These are phyloP conservation scores for Bibio marci DNA, from an alignment of 2,888 invertebrate species.

Conservation along the genomic window DNA sequence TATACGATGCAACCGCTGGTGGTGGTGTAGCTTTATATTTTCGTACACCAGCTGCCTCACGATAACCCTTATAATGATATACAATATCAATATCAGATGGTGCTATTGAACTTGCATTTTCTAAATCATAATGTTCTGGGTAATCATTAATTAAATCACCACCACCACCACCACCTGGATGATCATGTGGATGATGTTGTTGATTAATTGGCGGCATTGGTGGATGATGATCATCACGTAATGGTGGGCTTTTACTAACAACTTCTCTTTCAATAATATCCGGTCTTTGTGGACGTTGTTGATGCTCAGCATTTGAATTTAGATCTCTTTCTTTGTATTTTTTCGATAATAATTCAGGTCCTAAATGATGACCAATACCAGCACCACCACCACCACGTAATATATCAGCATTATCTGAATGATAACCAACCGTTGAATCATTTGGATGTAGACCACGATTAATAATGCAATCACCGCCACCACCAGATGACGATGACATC, in stretches of 20 bases:
- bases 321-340: conserved; percentile 79
- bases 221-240: conserved; percentile 63
- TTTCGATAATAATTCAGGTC: conserved; percentile 72
- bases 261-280: conserved; percentile 88
- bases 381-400: too few species aligned
- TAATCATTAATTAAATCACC: conserved; percentile 62
- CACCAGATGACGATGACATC: conserved; percentile 30
- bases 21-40: conserved; percentile 79
- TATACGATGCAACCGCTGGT: conserved; percentile 61
- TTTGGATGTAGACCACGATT: conserved; percentile 49
- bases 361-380: conserved; percentile 62
- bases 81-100: conserved; percentile 95
- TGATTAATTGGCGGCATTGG: conserved; percentile 58
- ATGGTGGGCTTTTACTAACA: conserved; percentile 65
- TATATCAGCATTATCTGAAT: conserved; percentile 55
- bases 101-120: conserved; percentile 93
- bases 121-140: conserved; percentile 89
- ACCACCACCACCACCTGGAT: conserved; percentile 48
- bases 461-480: conserved; percentile 43
- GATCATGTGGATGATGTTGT: conserved; percentile 54
- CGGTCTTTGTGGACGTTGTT: conserved; percentile 68
- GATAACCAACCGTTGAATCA: conserved; percentile 50
- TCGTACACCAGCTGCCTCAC: conserved; percentile 66
- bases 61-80: conserved; percentile 87
- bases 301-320: conserved; percentile 32